Conservation (phyloP, 2,113 vertebrate genomes). For the Hyperopisus bebe region DNA sequence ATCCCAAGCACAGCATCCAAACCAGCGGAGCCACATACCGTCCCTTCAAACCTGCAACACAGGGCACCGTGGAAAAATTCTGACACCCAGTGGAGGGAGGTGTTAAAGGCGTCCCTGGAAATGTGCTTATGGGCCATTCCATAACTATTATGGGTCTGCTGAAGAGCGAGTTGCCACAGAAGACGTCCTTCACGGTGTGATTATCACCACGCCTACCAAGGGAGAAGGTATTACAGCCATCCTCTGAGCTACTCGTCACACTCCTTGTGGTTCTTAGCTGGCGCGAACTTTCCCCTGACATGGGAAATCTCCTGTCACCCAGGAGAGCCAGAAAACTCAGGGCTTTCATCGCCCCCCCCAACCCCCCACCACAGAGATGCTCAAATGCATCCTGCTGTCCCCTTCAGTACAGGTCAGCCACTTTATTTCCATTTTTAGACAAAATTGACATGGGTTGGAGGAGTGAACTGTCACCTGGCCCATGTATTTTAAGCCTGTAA, state of each 20-base stretch:
- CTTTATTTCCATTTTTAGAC: not conserved
- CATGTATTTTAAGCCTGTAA: not conserved
- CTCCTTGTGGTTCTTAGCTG: not conserved
- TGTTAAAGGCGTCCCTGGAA: not conserved
- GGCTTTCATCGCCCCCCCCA: not conserved
- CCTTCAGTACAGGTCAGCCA: not conserved
- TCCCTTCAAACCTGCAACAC: not conserved
- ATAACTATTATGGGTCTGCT: not conserved
- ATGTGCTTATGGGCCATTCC: not conserved
- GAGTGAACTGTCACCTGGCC: not conserved
- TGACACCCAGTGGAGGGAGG: not conserved
- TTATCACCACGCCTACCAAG: conserved; percentile 6
- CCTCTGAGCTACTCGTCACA: not conserved
- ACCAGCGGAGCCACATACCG: not conserved
- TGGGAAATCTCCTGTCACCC: not conserved
- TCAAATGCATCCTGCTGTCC: not conserved
- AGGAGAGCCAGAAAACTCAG: not conserved
- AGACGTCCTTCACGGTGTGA: conserved; percentile 17
- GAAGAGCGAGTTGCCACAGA: not conserved
- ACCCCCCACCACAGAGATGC: not conserved
- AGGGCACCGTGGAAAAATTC: not conserved
- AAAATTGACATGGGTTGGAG: not conserved
- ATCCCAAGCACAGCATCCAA: not conserved
- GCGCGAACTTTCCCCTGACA: conserved; percentile 4
- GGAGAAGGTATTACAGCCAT: conserved; percentile 9